Base-by-base conservation (phyloP, 64 coral and sea anemone species). In the Montipora cactus region DNA sequence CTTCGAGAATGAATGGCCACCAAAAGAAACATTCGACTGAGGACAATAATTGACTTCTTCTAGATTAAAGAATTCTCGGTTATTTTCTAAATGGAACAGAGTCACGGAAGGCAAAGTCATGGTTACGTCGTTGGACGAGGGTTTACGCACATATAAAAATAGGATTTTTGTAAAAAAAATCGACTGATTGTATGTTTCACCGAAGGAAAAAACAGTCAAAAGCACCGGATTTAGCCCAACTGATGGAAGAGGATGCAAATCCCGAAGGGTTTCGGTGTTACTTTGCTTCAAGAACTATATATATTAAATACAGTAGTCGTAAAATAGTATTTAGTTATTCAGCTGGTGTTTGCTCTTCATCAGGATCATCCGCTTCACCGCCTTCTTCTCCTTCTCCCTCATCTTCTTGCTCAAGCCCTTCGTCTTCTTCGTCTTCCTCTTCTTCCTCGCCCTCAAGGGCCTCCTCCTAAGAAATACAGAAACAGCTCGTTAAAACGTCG, bases 381-480 rank as follows among this genome's bases (percentile, higher is more conserved):
- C 47, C 59, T 8, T 71, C 92, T 4, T 71, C 68, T 71, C 5
- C 92, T 12, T 93, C 91, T 6, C 59, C 91, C 9, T 93, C 91
- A 9, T 93, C 90, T 1, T 86, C 90, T 75, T 86, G 68, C 5
- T 93, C 91, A 67, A 86, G 72, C 75, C 84, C 91, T 68, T 93
- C 81, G 44, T 87, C 81, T 49, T 86, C 81, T 7, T 82, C 83
- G 13, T 64, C 61, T 5, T 81, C 77, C 2, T 93, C 92, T 11
- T 90, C 89, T 70, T 69, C 78, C 52, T 79, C 89, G 20, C 76
- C 92, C 25, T 88, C 85, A 2, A 86, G 62, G 47, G 51, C 82
- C 8, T 86, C 82, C 9, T 86, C 82, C 82, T 86, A 61, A 69
- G 16, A n/a, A 71, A 86, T 13, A 86, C 4, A 72, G 47, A 44